Conservation (phyloP, 1,140 invertebrate genomes). For the Bombus pyrosoma region DNA sequence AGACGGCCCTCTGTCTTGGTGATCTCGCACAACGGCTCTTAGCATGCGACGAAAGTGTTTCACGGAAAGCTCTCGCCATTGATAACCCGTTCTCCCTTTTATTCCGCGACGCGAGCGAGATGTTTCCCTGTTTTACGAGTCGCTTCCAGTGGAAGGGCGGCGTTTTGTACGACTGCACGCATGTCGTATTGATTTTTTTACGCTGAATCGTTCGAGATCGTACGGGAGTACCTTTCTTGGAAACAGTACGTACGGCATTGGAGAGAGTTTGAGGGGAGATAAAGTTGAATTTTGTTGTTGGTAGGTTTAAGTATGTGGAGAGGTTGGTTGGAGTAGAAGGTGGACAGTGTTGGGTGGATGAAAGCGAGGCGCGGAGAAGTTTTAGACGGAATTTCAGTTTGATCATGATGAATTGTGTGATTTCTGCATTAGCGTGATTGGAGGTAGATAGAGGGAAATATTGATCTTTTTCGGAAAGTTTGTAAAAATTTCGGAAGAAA, state of each 20-base stretch:
- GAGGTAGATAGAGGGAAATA: not conserved
- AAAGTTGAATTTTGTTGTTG: not conserved
- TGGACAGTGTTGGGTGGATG: not conserved
- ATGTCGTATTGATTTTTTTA: not conserved
- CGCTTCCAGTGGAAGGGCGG: not conserved
- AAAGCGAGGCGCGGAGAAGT: not conserved
- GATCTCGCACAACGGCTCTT: conserved; percentile 12
- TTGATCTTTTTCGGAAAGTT: not conserved
- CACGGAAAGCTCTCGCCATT: conserved; percentile 11
- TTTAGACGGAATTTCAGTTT: not conserved
- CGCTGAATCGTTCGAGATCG: not conserved
- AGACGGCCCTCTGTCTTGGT: conserved; percentile 10
- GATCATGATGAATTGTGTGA: not conserved
- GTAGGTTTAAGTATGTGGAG: not conserved
- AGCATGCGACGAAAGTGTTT: conserved; percentile 30
- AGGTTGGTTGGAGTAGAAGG: not conserved
- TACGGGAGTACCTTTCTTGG: too few species aligned
- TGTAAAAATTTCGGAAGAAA: not conserved
- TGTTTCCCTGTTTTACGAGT: conserved; percentile 7
- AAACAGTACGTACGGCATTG: not conserved
- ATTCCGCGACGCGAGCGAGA: not conserved
- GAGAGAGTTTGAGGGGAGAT: not conserved
- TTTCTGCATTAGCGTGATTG: not conserved
- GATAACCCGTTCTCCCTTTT: not conserved
- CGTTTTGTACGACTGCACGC: not conserved